Base-by-base conservation (phyloP, 2,888 invertebrate species). In the Yponomeuta evonymella region DNA sequence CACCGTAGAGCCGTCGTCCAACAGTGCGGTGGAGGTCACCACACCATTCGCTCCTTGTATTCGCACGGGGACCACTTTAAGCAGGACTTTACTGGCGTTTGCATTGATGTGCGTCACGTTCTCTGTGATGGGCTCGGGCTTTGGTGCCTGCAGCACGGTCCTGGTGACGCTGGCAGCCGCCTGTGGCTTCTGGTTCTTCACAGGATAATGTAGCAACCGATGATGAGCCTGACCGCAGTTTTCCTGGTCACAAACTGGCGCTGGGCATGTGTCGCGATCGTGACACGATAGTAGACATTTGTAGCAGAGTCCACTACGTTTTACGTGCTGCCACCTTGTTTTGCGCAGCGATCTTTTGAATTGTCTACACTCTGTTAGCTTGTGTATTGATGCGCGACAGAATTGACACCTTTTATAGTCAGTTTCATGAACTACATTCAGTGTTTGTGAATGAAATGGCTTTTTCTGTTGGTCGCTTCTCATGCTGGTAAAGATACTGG, bases 261-360 rank as follows among this genome's bases (percentile, higher is more conserved):
- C 75, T n/a, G 70, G 48, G 70, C 74, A 74, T 15, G 71, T 72
- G 9, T 73, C 70, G 70, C 72, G 69, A 36, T 71, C 71, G 67
- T 76, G 75, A 5, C 69, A 71, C 12, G 72, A 65, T 29, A 72
- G 10, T 71, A 76, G 63, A 68, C 75, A 76, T 58, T 76, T 75
- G 36, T 71, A 75, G 43, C 74, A 74, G 51, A 76, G 15, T 10
- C 73, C 73, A 12, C 70, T 36, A 2, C 71, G 72, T 29, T 74
- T 74, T 4, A 75, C 73, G 48, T 64, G 70, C 6, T 36, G 65
- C 76, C 73, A 75, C 36, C 74, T 62, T 15, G 71, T 72, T 70
- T 76, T 76, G 10, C 75, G 73, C 48, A 76, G 15, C 36, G 76
- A 70, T 23, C 72, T 74, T 71, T 72, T 72, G 66, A 77, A 77